These are phyloP conservation scores for Otus sunia DNA, from an alignment of 2,113 vertebrate species.

Conservation along the genomic window DNA sequence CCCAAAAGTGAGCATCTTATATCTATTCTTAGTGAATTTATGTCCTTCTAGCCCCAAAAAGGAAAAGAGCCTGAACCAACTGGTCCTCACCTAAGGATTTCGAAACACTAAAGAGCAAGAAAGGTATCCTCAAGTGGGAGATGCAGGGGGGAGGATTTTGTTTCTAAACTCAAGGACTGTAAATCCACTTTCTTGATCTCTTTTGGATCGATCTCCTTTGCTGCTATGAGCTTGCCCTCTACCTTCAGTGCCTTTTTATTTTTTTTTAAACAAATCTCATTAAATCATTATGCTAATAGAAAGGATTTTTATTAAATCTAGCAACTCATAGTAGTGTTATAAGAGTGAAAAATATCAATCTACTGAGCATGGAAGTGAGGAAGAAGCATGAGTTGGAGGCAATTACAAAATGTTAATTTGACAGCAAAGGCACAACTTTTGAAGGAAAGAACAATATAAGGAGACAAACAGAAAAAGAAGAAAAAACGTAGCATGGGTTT, in stretches of 20 bases:
- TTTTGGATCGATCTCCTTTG: not conserved
- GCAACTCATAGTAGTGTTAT: not conserved
- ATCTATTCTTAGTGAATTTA: not conserved
- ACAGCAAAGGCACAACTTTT: not conserved
- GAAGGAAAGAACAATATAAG: not conserved
- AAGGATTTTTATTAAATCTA: slow-evolving; percentile 20
- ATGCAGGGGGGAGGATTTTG: not conserved
- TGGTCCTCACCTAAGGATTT: not conserved
- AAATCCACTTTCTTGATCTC: not conserved
- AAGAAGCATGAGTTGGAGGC: not conserved
- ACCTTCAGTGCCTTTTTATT: not conserved
- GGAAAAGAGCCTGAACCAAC: not conserved
- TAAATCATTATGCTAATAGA: not conserved
- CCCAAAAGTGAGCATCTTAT: not conserved
- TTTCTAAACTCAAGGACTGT: not conserved
- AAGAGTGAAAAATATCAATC: not conserved
- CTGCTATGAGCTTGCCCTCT: not conserved
- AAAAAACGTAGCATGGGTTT: not conserved
- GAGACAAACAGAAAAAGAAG: not conserved
- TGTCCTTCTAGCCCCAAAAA: not conserved
- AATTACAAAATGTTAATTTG: slow-evolving; percentile 10
- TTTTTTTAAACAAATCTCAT: not conserved
- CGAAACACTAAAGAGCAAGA: not conserved
- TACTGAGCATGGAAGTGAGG: not conserved
- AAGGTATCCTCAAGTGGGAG: not conserved